These are phyloP conservation scores for Cerceris ruficornis DNA, from an alignment of 2,888 invertebrate genomes.

Conservation along the genomic window DNA sequence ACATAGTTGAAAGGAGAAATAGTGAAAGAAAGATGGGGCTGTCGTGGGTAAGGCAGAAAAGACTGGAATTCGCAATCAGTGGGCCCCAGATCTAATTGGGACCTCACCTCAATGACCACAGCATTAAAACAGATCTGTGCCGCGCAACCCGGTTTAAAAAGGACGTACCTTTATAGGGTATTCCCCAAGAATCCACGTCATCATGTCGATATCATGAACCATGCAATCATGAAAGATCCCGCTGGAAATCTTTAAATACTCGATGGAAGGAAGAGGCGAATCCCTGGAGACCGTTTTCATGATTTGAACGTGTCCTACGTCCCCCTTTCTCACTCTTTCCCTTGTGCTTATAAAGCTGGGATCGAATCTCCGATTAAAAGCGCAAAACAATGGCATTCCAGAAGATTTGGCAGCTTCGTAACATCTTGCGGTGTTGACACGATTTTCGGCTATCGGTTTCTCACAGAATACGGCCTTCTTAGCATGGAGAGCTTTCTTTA, in stretches of 20 bases:
- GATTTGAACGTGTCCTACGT: slow-evolving; percentile 86
- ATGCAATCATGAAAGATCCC: slow-evolving; percentile 88
- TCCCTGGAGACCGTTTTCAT: slow-evolving; percentile 86
- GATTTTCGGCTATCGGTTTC: slow-evolving; percentile 86
- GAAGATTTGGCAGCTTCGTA: slow-evolving; percentile 84
- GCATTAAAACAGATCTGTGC: no score
- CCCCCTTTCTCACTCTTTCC: slow-evolving; percentile 83
- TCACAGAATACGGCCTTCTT: slow-evolving; percentile 88
- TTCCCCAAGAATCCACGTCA: slow-evolving; percentile 86
- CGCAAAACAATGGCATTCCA: slow-evolving; percentile 84
- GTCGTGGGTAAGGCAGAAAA: no score
- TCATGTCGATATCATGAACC: slow-evolving; percentile 87
- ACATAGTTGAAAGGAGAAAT: no score
- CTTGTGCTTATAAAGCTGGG: slow-evolving; percentile 84
- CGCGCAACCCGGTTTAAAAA: no score
- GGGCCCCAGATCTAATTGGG: no score
- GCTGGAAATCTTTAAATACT: slow-evolving; percentile 85
- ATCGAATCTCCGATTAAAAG: slow-evolving; percentile 88
- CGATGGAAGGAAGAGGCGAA: slow-evolving; percentile 85
- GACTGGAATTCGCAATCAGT: no score
- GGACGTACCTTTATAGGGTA: slow-evolving; percentile 83
- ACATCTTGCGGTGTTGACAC: slow-evolving; percentile 83
- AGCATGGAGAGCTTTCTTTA: slow-evolving; percentile 83
- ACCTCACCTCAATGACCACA: no score
- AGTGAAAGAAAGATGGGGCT: no score